Evolutionary conservation across 2,113 vertebrate species (phyloP).

Genomic region (Proterorhinus semilunaris): DNA sequence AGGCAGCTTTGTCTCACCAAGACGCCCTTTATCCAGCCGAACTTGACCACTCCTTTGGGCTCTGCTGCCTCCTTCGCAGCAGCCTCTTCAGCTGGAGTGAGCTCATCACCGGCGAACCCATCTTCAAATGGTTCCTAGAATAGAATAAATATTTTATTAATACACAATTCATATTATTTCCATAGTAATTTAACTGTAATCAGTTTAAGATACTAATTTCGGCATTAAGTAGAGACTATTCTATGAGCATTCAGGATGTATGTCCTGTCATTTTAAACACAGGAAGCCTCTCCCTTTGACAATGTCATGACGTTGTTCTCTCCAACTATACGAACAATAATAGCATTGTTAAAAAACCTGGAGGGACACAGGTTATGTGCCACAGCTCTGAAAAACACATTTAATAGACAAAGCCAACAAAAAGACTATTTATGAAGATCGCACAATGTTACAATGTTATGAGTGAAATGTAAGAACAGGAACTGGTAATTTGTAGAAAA

Average conservation of each 20-base stretch:
- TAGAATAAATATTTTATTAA: not conserved
- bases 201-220: not conserved
- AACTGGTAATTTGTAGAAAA: too few species aligned
- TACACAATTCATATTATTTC: not conserved
- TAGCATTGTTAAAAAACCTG: constrained; percentile 9
- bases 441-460: too few species aligned
- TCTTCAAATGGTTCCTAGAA: constrained; percentile 94
- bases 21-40: constrained; percentile 98
- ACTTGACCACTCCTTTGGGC: constrained; percentile 94
- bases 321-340: not conserved
- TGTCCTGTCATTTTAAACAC: constrained; percentile 50
- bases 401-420: too few species aligned
- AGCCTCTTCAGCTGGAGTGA: constrained; percentile 88
- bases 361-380: constrained; percentile 5
- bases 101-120: constrained; percentile 93
- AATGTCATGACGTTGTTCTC: constrained; percentile 47
- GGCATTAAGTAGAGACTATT: not conserved
- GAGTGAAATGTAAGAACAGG: too few species aligned
- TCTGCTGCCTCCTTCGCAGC: constrained; percentile 84
- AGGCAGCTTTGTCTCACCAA: constrained; percentile 79
- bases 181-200: not conserved
- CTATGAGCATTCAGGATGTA: constrained; percentile 17
- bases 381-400: not conserved
- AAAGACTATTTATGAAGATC: too few species aligned
- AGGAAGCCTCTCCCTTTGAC: constrained; percentile 61